Evolutionary conservation across 2,888 invertebrate species (phyloP).

Genomic region (Lomographa bimaculata): DNA sequence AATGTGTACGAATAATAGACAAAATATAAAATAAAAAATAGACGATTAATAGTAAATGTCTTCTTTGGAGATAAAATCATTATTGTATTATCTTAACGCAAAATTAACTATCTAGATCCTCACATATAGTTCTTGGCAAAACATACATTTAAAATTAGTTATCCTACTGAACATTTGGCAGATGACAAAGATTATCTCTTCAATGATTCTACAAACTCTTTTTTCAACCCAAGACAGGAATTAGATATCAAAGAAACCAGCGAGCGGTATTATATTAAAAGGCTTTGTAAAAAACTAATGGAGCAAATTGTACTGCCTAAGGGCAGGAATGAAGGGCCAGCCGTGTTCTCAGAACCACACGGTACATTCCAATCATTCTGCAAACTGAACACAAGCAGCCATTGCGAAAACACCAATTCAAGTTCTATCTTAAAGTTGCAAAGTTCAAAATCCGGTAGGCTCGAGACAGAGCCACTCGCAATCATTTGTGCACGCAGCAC

Average conservation of each 20-base stretch:
- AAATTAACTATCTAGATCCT: too few relatives aligned
- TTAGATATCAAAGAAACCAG: slow-evolving; percentile 36
- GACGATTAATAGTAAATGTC: too few relatives aligned
- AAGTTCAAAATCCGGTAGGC: slow-evolving; percentile 7
- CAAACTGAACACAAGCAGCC: slow-evolving; percentile 38
- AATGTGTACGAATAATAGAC: too few relatives aligned
- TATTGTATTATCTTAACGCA: neutral
- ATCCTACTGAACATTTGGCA: neutral
- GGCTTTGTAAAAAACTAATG: slow-evolving; percentile 49
- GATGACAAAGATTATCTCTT: neutral
- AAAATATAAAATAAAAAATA: too few relatives aligned
- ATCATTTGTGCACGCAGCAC: slow-evolving; percentile 35
- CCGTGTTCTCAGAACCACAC: slow-evolving; percentile 54
- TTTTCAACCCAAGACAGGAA: slow-evolving; percentile 20
- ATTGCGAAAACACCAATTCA: slow-evolving; percentile 1
- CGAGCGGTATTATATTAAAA: slow-evolving; percentile 37
- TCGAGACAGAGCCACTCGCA: slow-evolving; percentile 7
- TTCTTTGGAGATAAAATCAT: too few relatives aligned
- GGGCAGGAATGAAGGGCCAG: slow-evolving; percentile 47
- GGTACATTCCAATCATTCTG: slow-evolving; percentile 55
- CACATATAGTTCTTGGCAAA: too few relatives aligned
- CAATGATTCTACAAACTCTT: too few relatives aligned
- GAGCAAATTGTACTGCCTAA: slow-evolving; percentile 45
- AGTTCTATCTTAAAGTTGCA: slow-evolving; percentile 18
- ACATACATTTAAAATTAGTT: too few relatives aligned